Base-by-base conservation (phyloP, 1,140 invertebrate species). In the Stratiolaelaps scimitus region DNA sequence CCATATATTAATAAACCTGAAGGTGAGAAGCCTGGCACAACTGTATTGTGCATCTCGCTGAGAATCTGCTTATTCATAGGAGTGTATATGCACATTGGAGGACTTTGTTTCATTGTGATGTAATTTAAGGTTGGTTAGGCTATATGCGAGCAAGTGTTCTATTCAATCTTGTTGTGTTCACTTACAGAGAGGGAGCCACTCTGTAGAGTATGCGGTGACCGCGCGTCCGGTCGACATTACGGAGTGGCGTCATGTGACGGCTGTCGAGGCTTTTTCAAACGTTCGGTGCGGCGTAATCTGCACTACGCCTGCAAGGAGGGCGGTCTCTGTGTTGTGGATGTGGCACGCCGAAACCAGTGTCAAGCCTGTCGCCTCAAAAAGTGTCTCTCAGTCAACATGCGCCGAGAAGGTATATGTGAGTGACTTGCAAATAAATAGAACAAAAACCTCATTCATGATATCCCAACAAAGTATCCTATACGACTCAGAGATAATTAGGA, bases 271-370 rank as follows among this genome's bases (percentile, higher is more conserved):
- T 94, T 94, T 76, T 94, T 94, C 77, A 93, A 93, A 75, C 76
- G 89, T 65, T 88, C 85, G 71, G 89, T 93, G 70, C 77, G 87
- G 68, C 87, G 88, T 70, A 92, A 90, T 74, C 75, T 93, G 71
- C 88, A 91, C 72, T 94, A 93, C 76, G 83, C 90, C 4, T 96
- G 92, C 74, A 96, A 96, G 73, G 91, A 93, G 75, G 85, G 83
- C 67, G 87, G 87, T 0, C 80, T 81, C 7, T 95, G 92, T 73
- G 79, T 92, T 0, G 90, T 95, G 1, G 91, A 95, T 72, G 89
- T 94, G 0, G 89, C 86, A 0, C 78, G 91, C 48, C 76, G 92
- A 28, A 96, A 95, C 78, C 92, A 95, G 75, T 96, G 92, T 73
- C 92, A 96, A 76, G 87, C 91, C 0, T 96, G 92, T 72, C 81